Evolutionary conservation across 2,797 vertebrate species (phyloP).

Genomic region (Ataeniobius toweri): DNA sequence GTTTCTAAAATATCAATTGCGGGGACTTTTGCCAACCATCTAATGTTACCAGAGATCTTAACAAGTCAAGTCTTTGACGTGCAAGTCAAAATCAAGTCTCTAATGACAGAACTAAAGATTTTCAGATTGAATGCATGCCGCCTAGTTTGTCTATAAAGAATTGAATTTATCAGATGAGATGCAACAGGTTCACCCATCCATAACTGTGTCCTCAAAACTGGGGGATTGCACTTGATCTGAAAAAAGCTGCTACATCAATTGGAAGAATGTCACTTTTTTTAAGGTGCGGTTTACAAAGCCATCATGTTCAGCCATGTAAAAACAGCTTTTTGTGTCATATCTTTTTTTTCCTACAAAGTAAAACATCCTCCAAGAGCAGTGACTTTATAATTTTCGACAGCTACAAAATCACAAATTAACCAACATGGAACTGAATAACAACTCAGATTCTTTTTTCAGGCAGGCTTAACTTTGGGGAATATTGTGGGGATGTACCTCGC

Average conservation of each 20-base stretch:
- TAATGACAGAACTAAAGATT: too few relatives aligned
- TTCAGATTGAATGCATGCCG: too few relatives aligned
- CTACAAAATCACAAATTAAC: background rate
- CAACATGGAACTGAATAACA: background rate
- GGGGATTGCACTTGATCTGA: background rate
- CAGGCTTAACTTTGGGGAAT: constrained; percentile 95
- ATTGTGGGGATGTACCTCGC: constrained; percentile 97
- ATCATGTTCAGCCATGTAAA: background rate
- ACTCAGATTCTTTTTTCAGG: constrained; percentile 70
- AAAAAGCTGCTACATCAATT: background rate
- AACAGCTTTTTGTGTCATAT: background rate
- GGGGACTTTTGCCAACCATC: too few relatives aligned
- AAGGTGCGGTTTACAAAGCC: background rate
- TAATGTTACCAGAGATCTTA: too few relatives aligned
- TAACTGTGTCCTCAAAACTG: background rate
- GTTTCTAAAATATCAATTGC: too few relatives aligned
- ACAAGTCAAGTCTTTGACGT: too few relatives aligned
- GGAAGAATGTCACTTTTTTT: background rate
- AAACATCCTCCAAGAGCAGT: background rate
- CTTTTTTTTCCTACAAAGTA: background rate
- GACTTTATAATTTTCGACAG: background rate
- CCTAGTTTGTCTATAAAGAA: too few relatives aligned
- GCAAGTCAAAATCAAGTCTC: too few relatives aligned
- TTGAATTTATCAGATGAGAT: background rate
- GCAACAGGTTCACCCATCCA: background rate